Percentiles rank a stretch among this genome's conserved stretches.
Conservation (phyloP, 2,797 vertebrate species). For the Centropyge bicolor region DNA sequence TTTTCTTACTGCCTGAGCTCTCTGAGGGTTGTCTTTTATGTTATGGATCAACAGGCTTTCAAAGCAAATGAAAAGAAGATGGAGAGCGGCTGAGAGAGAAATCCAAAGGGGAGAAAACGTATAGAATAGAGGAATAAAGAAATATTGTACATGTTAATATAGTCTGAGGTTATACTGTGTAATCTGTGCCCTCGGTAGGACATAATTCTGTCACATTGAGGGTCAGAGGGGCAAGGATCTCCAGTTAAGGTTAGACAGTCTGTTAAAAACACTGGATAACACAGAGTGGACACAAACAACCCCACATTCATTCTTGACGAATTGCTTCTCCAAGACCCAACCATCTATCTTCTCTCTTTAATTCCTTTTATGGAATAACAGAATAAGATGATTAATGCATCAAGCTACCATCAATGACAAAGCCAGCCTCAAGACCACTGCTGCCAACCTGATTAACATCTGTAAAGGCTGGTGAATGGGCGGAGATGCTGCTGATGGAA, state of each 20-base stretch:
- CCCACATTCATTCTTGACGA: neutral
- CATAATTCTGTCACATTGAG: slow-evolving; percentile 1
- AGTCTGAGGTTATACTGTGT: slow-evolving; percentile 25
- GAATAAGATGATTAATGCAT: neutral
- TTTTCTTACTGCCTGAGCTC: slow-evolving; percentile 65
- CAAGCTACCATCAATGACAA: neutral
- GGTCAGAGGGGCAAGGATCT: slow-evolving; percentile 4
- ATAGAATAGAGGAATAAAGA: slow-evolving; percentile 20
- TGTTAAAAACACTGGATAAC: neutral
- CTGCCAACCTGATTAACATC: neutral
- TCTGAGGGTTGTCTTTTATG: slow-evolving; percentile 73
- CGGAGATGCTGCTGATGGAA: neutral
- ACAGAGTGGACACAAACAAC: slow-evolving; percentile 7
- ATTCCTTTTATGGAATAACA: neutral
- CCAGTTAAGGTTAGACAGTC: slow-evolving; percentile 9
- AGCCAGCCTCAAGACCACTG: neutral
- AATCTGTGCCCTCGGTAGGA: neutral
- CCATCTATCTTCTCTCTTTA: neutral
- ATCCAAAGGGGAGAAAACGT: slow-evolving; percentile 32
- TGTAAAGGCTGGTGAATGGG: neutral
- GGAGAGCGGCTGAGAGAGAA: slow-evolving; percentile 42
- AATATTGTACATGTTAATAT: slow-evolving; percentile 7
- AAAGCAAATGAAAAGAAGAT: slow-evolving; percentile 59
- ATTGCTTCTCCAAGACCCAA: neutral
- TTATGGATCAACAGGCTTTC: slow-evolving; percentile 73